A percentile compares a stretch with the other conserved stretches of the same genome.
Evolutionary conservation across 2,888 invertebrate genomes (phyloP).

Genomic region (Pheosia tremula): DNA sequence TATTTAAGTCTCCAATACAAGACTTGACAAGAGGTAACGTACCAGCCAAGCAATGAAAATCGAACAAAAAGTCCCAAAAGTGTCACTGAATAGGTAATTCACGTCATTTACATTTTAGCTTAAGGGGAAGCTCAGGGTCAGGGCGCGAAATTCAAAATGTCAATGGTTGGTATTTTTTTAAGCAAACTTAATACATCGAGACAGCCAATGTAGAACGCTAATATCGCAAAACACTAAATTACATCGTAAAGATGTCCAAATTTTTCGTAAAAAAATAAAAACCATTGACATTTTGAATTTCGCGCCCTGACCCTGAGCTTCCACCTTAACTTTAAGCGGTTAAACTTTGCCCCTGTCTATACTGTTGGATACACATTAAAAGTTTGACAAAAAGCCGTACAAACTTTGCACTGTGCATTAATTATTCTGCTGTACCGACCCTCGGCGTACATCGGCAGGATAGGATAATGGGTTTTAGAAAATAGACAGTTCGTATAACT

Average conservation of each 20-base stretch:
- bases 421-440: conserved; percentile 20
- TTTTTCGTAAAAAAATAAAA: no score
- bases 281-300: no score
- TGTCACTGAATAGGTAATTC: conserved; percentile 12
- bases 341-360: conserved; percentile 13
- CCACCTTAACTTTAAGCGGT: conserved; percentile 9
- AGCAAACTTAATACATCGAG: no score
- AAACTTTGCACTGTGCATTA: conserved; percentile 29
- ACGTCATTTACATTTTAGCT: conserved; percentile 9
- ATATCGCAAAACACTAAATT: no score
- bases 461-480: not conserved
- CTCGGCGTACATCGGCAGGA: conserved; percentile 3
- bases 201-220: no score
- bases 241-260: no score
- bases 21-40: no score
- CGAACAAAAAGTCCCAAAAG: not conserved
- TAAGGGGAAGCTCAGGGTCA: no score
- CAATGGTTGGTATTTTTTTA: no score
- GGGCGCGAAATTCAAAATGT: no score
- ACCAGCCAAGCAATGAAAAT: not conserved
- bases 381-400: conserved; percentile 22
- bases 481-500: not conserved
- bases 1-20: no score
- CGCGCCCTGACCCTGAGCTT: no score
- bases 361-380: conserved; percentile 20